These are phyloP conservation scores for Coilia nasus DNA, from an alignment of 2,797 vertebrate genomes.

Conservation along the genomic window DNA sequence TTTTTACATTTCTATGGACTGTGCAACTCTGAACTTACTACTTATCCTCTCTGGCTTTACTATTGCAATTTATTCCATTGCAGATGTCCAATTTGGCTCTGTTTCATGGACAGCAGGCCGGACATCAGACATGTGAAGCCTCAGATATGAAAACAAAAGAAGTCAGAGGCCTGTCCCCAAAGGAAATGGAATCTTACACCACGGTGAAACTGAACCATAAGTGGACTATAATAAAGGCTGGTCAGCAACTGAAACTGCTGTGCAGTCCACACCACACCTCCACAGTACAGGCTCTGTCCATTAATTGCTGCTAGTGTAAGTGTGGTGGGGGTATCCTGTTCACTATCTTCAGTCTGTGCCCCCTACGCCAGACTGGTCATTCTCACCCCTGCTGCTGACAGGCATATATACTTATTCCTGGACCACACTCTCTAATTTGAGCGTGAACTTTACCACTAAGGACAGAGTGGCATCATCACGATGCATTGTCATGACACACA, in stretches of 20 bases:
- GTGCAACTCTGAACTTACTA: too few relatives aligned
- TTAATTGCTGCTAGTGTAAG: not conserved
- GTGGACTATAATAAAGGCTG: not conserved
- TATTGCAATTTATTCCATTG: too few relatives aligned
- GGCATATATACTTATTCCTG: slow-evolving; percentile 54
- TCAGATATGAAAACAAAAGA: not conserved
- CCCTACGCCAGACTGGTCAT: slow-evolving; percentile 30
- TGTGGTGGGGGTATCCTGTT: slow-evolving; percentile 26
- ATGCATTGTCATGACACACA: not conserved
- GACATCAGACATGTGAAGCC: too few relatives aligned
- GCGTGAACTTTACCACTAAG: slow-evolving; percentile 52
- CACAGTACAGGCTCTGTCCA: too few relatives aligned
- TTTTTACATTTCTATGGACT: too few relatives aligned
- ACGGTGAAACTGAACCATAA: too few relatives aligned
- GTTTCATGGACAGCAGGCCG: too few relatives aligned
- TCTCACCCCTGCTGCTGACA: slow-evolving; percentile 57
- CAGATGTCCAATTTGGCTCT: too few relatives aligned
- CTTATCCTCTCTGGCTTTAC: too few relatives aligned
- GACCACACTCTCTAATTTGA: slow-evolving; percentile 68
- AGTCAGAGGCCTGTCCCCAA: too few relatives aligned
- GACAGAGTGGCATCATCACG: slow-evolving; percentile 26
- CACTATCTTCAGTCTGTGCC: not conserved
- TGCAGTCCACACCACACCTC: not conserved
- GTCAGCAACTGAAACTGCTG: slow-evolving; percentile 32
- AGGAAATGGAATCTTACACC: too few relatives aligned